These are phyloP conservation scores for Oreortyx pictus DNA, from an alignment of 2,797 vertebrate genomes.

Conservation along the genomic window DNA sequence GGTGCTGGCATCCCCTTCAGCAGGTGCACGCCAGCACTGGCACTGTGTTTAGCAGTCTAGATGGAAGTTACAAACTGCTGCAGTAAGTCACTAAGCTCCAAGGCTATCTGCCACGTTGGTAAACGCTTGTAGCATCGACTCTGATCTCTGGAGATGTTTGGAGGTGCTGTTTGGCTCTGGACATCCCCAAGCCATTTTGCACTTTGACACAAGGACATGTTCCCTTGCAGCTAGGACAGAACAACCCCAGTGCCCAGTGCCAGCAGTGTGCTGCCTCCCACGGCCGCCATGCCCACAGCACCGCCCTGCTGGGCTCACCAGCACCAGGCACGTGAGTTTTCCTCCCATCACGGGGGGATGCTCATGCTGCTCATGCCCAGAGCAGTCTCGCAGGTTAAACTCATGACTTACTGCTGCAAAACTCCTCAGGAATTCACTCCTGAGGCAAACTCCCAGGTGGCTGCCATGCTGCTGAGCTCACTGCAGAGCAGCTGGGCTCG, in stretches of 20 bases:
- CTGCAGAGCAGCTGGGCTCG: constrained; percentile 30
- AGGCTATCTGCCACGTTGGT: not conserved
- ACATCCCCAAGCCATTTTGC: not conserved
- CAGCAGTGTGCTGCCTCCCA: not conserved
- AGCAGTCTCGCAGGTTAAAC: not conserved
- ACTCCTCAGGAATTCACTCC: constrained; percentile 5
- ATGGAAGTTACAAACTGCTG: not conserved
- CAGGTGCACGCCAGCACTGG: not conserved
- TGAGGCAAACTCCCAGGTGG: not conserved
- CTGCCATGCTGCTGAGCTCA: constrained; percentile 57
- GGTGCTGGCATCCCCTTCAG: not conserved
- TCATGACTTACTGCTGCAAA: not conserved
- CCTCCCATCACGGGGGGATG: rapidly evolving
- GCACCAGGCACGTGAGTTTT: not conserved
- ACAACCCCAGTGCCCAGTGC: not conserved
- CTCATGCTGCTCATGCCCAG: not conserved
- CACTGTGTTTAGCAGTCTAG: not conserved
- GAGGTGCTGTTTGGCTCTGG: not conserved
- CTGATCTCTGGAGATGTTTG: not conserved
- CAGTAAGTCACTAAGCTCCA: not conserved
- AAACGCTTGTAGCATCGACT: not conserved
- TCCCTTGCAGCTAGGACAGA: not conserved
- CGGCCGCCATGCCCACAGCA: rapidly evolving
- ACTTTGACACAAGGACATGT: rapidly evolving
- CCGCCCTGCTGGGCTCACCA: not conserved